Base-by-base conservation (phyloP, 1,140 invertebrate species). In the Telenomus remus region DNA sequence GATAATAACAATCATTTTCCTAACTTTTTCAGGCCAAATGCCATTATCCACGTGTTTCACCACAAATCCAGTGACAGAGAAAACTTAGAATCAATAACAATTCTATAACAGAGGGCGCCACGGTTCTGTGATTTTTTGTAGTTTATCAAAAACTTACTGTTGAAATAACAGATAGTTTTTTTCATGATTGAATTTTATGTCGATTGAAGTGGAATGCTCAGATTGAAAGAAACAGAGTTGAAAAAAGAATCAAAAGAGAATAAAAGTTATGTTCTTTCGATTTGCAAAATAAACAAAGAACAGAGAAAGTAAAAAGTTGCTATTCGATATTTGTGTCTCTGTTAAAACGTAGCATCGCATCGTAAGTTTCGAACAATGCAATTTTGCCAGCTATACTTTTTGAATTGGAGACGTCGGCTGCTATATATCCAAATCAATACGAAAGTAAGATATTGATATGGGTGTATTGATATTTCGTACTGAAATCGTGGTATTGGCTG, bases 401-500 rank as follows among this genome's bases (percentile, higher is more conserved):
- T 85, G 83, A 86, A 85, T 84, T 81, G 80, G 81, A 86, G 83
- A 82, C 82, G 79, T 82, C 70, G 79, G 81, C 79, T 87, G 84
- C 80, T 83, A 84, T 84, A 86, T 84, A 84, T 86, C 84, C 84
- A 87, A 82, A 87, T 87, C 85, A 87, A 87, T 87, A 86, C 85
- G 70, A 81, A 82, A 76, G 79, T 83, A 83, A 84, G 79, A 86
- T 87, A 87, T 87, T 87, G 87, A 87, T 87, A 84, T 87, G 84
- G 85, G 80, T 87, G 81, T 86, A 84, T 79, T 78, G 72, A 82
- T 84, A 85, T 85, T 87, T 86, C 82, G 81, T 88, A 88, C 84
- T 87, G 82, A 86, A 85, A 87, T 79, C 83, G 85, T 88, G 85
- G 85, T 87, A 88, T 85, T 87, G 86, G 86, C 86, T 88, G 85